A percentile compares a stretch with the other conserved stretches of the same genome.
These are phyloP conservation scores for Styela plicata DNA, from an alignment of 23 tunicate species.

Conservation along the genomic window DNA sequence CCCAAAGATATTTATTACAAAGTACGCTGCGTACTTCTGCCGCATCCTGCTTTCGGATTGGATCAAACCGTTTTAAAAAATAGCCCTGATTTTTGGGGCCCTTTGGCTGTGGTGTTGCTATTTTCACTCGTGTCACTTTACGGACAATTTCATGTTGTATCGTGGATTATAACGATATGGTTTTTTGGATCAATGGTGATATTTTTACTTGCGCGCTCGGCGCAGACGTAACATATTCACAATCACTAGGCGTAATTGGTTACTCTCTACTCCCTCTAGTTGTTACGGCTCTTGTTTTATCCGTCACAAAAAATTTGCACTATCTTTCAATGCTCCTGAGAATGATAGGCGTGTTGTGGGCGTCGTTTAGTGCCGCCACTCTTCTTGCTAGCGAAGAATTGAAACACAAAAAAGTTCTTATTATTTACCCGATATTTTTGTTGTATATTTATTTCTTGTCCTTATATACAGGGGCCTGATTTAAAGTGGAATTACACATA, in stretches of 20 bases:
- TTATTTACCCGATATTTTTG: constrained; percentile 92
- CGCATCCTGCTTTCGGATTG: constrained; percentile 84
- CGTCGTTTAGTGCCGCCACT: constrained; percentile 96
- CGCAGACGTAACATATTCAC: constrained; percentile 95
- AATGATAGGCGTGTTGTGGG: constrained; percentile 93
- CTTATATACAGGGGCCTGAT: constrained; percentile 90
- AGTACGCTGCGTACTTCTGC: constrained; percentile 84
- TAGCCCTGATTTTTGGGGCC: constrained; percentile 99
- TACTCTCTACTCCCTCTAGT: constrained; percentile 93
- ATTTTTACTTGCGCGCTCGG: constrained; percentile 93
- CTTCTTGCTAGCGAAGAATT: constrained; percentile 82
- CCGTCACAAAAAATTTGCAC: constrained; percentile 34
- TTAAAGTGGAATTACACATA: too few relatives aligned
- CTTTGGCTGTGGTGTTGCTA: constrained; percentile 77
- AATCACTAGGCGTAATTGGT: constrained; percentile 93
- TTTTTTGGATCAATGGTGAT: constrained; percentile 87
- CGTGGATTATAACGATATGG: constrained; percentile 98
- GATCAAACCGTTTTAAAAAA: constrained; percentile 71
- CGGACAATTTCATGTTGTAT: constrained; percentile 96
- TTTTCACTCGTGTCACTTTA: constrained; percentile 89
- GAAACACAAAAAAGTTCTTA: constrained; percentile 82
- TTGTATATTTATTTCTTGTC: constrained; percentile 91
- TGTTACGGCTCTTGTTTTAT: constrained; percentile 66
- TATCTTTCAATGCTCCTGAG: constrained; percentile 39
- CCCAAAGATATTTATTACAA: constrained; percentile 47